These are phyloP conservation scores for Poecilia velifera DNA, from an alignment of 2,797 vertebrate species.

Conservation along the genomic window DNA sequence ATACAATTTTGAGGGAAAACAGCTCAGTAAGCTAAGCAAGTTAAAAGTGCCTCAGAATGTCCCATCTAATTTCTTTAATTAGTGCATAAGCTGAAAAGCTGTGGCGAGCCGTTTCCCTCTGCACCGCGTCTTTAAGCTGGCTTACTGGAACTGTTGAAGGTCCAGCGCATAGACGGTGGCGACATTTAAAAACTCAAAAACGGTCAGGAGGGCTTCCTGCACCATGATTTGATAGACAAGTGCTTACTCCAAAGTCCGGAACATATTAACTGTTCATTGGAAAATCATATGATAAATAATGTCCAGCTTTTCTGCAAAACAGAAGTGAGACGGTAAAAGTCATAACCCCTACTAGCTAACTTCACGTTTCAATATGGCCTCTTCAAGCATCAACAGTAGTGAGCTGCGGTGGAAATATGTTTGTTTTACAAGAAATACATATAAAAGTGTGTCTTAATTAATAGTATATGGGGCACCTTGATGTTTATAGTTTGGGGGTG, in stretches of 20 bases:
- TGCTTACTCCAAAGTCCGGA: neutral
- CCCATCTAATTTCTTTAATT: conserved; percentile 8
- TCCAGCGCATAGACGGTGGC: neutral
- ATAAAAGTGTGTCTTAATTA: neutral
- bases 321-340: neutral
- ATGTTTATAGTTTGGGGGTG: neutral
- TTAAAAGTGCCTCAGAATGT: conserved; percentile 3
- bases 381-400: neutral
- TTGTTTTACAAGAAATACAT: neutral
- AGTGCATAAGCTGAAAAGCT: conserved; percentile 10
- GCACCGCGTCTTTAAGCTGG: neutral
- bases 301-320: neutral
- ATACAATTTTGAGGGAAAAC: neutral
- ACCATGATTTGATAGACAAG: neutral
- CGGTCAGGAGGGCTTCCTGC: neutral
- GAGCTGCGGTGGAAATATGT: neutral
- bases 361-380: neutral
- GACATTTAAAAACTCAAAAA: neutral
- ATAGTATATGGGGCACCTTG: neutral
- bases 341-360: too few species aligned
- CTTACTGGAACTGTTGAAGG: neutral
- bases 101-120: neutral
- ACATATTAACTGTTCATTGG: neutral
- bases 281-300: neutral
- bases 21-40: conserved; percentile 3